phyloP scores from a whole-genome alignment of 1,140 invertebrate species.

The Alviniconcha marisindica region DNA sequence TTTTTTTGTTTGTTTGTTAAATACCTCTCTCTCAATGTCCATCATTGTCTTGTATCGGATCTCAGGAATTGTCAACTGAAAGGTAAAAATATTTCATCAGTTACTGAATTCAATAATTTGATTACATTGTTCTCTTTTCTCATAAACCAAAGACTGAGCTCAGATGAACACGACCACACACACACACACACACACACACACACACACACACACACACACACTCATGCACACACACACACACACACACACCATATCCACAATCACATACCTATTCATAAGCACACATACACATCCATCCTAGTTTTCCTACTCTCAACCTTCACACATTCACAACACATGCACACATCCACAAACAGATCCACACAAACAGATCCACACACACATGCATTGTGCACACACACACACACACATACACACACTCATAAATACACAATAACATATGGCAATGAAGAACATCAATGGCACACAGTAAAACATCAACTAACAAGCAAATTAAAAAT shows the following conservation, averaged over 20 bases:
- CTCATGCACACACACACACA: not conserved
- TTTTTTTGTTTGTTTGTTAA: too few species aligned
- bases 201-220: not conserved
- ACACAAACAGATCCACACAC: slow-evolving; percentile 2
- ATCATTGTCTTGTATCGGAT: slow-evolving; percentile 54
- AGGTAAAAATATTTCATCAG: not conserved
- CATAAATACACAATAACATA: not conserved
- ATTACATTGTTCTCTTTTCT: not conserved
- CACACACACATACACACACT: not conserved
- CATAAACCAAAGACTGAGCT: not conserved
- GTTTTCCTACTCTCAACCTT: not conserved
- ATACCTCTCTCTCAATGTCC: slow-evolving; percentile 58
- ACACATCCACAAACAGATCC: too few species aligned
- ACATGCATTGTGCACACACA: not conserved
- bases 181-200: not conserved
- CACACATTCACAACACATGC: not conserved
- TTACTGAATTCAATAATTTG: not conserved
- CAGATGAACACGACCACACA: not conserved
- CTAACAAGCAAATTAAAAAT: too few species aligned
- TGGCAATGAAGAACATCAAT: too few species aligned
- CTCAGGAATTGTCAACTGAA: slow-evolving; percentile 52
- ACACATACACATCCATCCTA: too few species aligned
- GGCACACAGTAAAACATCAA: too few species aligned
- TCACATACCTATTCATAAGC: too few species aligned
- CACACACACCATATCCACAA: not conserved